Percentiles rank a stretch among this genome's conserved stretches.
Conservation (phyloP, 2,797 vertebrate genomes). For the Gallinago solitaria region DNA sequence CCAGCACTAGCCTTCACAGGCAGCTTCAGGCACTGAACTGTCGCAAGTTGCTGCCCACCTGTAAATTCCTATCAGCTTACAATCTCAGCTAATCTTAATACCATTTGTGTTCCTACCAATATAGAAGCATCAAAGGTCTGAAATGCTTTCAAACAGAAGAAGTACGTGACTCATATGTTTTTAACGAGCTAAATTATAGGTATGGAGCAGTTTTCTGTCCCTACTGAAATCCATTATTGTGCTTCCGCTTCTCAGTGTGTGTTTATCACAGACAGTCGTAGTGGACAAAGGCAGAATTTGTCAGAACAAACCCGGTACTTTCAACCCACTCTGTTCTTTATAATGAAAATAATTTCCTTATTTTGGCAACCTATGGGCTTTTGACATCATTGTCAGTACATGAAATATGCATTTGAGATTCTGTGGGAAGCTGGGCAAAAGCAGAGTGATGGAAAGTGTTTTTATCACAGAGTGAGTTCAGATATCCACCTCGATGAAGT, state of each 20-base stretch:
- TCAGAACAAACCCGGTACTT: neutral
- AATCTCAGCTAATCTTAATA: neutral
- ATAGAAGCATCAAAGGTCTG: neutral
- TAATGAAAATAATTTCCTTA: neutral
- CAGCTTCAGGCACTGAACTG: neutral
- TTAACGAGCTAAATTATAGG: constrained; percentile 35
- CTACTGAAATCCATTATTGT: neutral
- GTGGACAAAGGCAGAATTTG: neutral
- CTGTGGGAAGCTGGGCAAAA: neutral
- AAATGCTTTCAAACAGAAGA: constrained; percentile 24
- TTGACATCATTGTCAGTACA: neutral
- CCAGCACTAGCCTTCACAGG: neutral
- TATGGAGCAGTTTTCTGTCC: neutral
- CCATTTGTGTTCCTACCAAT: neutral
- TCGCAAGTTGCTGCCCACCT: neutral
- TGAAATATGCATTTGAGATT: neutral
- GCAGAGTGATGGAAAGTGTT: neutral
- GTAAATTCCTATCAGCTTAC: neutral
- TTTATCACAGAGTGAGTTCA: neutral
- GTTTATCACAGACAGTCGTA: neutral
- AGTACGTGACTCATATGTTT: neutral
- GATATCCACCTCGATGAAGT: neutral
- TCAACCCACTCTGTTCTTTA: neutral
- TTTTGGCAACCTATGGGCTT: neutral
- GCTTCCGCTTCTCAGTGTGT: neutral